Conservation (phyloP, 2,797 vertebrate species). For the Rhadinocentrus ornatus region DNA sequence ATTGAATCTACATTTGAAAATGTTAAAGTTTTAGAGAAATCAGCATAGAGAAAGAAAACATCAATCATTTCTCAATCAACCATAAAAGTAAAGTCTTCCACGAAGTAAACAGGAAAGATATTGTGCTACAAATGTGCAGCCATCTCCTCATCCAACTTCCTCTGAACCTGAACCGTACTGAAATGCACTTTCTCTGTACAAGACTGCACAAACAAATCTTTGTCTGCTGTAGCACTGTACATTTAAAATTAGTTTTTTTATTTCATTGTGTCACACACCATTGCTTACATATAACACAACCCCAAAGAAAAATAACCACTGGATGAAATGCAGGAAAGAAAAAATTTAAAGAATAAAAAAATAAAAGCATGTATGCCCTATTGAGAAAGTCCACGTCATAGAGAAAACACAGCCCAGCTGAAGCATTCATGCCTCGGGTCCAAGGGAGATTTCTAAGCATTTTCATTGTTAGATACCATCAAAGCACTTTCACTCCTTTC, state of each 20-base stretch:
- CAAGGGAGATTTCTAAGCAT: slow-evolving; percentile 76
- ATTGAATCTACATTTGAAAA: slow-evolving; percentile 68
- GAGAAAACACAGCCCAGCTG: slow-evolving; percentile 53
- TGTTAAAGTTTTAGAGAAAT: slow-evolving; percentile 43
- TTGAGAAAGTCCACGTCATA: slow-evolving; percentile 45
- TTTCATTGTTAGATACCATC: slow-evolving; percentile 78
- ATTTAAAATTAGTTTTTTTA: slow-evolving; percentile 37
- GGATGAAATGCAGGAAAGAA: slow-evolving; percentile 15
- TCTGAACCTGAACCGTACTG: slow-evolving; percentile 4
- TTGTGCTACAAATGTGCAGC: background rate
- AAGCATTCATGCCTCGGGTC: slow-evolving; percentile 56
- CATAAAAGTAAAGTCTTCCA: slow-evolving; percentile 16
- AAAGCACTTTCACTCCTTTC: slow-evolving; percentile 76
- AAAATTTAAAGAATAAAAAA: too few relatives aligned
- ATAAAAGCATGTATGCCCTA: slow-evolving; percentile 33
- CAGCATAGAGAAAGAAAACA: slow-evolving; percentile 45
- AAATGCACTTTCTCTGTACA: background rate
- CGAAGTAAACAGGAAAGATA: slow-evolving; percentile 34
- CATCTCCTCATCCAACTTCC: background rate
- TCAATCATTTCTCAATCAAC: slow-evolving; percentile 47
- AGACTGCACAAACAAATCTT: slow-evolving; percentile 14
- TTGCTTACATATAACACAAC: slow-evolving; percentile 54
- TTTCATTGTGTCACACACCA: slow-evolving; percentile 51
- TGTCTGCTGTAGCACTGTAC: slow-evolving; percentile 19
- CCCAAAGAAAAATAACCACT: slow-evolving; percentile 19